phyloP scores from a whole-genome alignment of 2,888 invertebrate genomes.

The Epistrophella euchroma region DNA sequence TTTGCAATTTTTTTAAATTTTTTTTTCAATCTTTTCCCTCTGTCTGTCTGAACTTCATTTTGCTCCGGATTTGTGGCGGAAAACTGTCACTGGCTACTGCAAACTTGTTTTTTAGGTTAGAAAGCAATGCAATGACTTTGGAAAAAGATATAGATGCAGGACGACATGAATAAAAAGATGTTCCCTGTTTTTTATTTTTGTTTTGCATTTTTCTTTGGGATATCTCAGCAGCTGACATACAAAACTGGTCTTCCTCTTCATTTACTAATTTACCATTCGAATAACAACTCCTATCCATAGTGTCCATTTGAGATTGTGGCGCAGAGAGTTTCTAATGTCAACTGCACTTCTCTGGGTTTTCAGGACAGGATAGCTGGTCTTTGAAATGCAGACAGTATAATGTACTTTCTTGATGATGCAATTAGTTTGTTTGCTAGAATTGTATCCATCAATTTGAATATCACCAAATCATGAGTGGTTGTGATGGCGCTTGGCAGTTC shows the following conservation, averaged over 20 bases:
- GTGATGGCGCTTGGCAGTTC: conserved; percentile 17
- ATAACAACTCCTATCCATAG: conserved; percentile 31
- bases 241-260: conserved; percentile 39
- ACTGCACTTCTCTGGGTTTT: not conserved
- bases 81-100: conserved; percentile 37
- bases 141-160: conserved; percentile 24
- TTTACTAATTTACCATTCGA: conserved; percentile 9
- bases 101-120: conserved; percentile 39
- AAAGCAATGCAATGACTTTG: conserved; percentile 57
- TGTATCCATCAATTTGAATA: conserved; percentile 68
- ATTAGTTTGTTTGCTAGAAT: conserved; percentile 61
- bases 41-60: conserved; percentile 27
- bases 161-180: conserved; percentile 38
- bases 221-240: conserved; percentile 4
- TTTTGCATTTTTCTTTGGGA: not conserved
- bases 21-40: not conserved
- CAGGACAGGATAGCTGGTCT: conserved; percentile 12
- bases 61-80: conserved; percentile 53
- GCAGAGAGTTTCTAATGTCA: conserved; percentile 22
- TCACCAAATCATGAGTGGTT: conserved; percentile 60
- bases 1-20: conserved; percentile 14
- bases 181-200: conserved; percentile 1
- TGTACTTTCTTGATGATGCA: conserved; percentile 55
- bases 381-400: conserved; percentile 19
- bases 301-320: conserved; percentile 39